Base-by-base conservation (phyloP, 1,140 invertebrate species). In the Bombyx mori region DNA sequence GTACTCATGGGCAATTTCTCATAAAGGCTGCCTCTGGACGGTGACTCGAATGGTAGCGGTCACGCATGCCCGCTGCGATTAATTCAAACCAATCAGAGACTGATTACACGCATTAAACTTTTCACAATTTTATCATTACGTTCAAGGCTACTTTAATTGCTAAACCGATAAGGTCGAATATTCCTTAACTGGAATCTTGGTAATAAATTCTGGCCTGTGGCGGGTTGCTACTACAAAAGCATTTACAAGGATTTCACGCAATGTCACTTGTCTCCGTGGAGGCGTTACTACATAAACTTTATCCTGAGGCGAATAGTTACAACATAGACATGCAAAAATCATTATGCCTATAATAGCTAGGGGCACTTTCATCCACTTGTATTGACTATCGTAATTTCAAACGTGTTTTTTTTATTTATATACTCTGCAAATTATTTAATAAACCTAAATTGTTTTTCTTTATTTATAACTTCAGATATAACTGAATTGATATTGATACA, bases 11-110 rank as follows among this genome's bases (percentile, higher is more conserved):
- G 69, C 66, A 61, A 77, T 81, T 78, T 84, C 73, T 83, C 79
- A 82, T 77, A 77, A 78, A 71, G 64, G 62, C 67, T 70, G 68
- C 56, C 68, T 75, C 69, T 68, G 63, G 74, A 61, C 58, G 73
- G 54, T 56, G 68, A 65, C 68, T 79, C 68, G 68, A 77, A 76
- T 82, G 73, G 80, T 79, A 81, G 81, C 75, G 66, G 80, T 81
- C 82, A 86, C 83, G 83, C 83, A 84, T 84, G 75, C 75, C 53
- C 60, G 58, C 75, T 57, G 69, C 79, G 81, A 82, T 83, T 86
- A 84, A 86, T 86, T 84, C 81, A 78, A 82, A 73, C 81, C 83
- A 84, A 86, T 86, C 81, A 84, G 75, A 73, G 70, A 62, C 72
- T 82, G 77, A 86, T 86, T 86, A 86, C 81, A 83, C 81, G 81